Percentiles rank a stretch among this genome's conserved stretches.
phyloP scores from a whole-genome alignment of 2,888 invertebrate genomes.

The Epiblema foenella region DNA sequence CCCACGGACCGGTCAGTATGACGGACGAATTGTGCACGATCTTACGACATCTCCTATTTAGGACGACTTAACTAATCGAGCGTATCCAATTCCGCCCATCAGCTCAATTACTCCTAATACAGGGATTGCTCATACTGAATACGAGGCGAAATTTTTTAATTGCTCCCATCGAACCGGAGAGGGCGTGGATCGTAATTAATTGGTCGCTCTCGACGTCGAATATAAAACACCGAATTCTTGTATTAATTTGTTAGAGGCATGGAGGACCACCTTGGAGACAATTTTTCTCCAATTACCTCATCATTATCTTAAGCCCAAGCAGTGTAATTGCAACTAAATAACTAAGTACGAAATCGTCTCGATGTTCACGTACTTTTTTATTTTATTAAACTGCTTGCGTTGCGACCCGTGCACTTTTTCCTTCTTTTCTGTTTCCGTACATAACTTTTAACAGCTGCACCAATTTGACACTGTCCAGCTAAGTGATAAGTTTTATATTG shows the following conservation, averaged over 20 bases:
- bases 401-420: slow-evolving; percentile 4
- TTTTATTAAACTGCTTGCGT: slow-evolving; percentile 8
- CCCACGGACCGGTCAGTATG: slow-evolving; percentile 40
- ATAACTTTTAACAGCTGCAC: slow-evolving; percentile 43
- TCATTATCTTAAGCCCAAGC: slow-evolving; percentile 26
- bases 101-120: slow-evolving; percentile 80
- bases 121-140: slow-evolving; percentile 72
- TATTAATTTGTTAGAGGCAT: slow-evolving; percentile 25
- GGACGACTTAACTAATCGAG: slow-evolving; percentile 77
- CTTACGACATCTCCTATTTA: slow-evolving; percentile 69
- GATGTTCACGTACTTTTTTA: neutral
- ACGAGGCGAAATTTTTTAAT: slow-evolving; percentile 76
- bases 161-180: slow-evolving; percentile 55
- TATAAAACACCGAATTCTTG: slow-evolving; percentile 28
- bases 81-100: slow-evolving; percentile 80
- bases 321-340: slow-evolving; percentile 17
- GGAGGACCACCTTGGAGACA: slow-evolving; percentile 44
- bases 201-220: slow-evolving; percentile 44
- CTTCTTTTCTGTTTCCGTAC: slow-evolving; percentile 4
- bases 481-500: slow-evolving; percentile 35
- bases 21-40: slow-evolving; percentile 47
- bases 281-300: slow-evolving; percentile 43
- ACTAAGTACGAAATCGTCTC: slow-evolving; percentile 13
- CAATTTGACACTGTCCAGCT: slow-evolving; percentile 36
- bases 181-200: slow-evolving; percentile 60